Percentiles rank a stretch among this genome's conserved stretches.
phyloP scores from a whole-genome alignment of 2,113 vertebrate genomes.

The Sterrhoptilus dennistouni region DNA sequence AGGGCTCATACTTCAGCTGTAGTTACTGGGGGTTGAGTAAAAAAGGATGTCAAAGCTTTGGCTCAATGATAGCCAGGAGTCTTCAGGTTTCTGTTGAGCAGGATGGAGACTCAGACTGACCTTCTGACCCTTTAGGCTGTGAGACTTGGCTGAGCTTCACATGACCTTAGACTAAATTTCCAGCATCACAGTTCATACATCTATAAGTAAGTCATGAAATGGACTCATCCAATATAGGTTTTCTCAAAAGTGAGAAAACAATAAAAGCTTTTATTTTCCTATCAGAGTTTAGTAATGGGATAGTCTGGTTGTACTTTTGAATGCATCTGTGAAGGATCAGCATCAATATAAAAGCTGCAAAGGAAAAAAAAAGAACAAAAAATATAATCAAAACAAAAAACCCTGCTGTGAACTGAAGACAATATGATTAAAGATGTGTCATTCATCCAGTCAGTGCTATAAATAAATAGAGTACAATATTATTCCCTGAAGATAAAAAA shows the following conservation, averaged over 20 bases:
- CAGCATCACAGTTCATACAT: slow-evolving; percentile 1
- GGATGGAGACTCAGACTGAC: not conserved
- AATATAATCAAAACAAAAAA: not conserved
- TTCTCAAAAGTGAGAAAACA: slow-evolving; percentile 8
- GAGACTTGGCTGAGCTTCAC: slow-evolving; percentile 25
- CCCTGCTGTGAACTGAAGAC: not conserved
- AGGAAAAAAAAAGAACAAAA: not conserved
- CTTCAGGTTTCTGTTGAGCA: not conserved
- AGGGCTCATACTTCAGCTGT: not conserved
- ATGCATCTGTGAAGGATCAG: not conserved
- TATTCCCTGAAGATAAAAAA: not conserved
- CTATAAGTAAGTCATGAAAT: not conserved
- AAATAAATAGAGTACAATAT: not conserved
- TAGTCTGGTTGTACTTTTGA: not conserved
- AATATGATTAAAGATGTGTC: not conserved
- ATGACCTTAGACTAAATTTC: slow-evolving; percentile 14
- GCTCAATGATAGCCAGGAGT: not conserved
- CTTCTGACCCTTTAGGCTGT: not conserved
- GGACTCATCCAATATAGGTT: not conserved
- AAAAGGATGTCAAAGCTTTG: not conserved
- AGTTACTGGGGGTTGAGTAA: not conserved
- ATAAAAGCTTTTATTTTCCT: not conserved
- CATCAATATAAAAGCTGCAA: not conserved
- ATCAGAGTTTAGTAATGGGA: not conserved
- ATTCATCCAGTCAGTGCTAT: not conserved